A percentile compares a stretch with the other conserved stretches of the same genome.
These are phyloP conservation scores for Charina bottae DNA, from an alignment of 2,113 vertebrate species.

Conservation along the genomic window DNA sequence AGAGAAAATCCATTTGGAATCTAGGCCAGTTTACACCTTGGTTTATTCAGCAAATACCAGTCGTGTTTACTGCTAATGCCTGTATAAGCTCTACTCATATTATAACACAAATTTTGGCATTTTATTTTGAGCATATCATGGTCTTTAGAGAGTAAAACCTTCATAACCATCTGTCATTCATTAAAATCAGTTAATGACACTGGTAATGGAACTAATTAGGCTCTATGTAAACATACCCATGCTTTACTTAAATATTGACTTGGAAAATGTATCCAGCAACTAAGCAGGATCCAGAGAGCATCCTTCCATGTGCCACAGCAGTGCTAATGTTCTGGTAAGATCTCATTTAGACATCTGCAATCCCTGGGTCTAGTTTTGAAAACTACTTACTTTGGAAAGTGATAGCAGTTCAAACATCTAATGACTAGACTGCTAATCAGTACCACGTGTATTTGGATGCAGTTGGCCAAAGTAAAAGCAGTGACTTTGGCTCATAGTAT, in stretches of 20 bases:
- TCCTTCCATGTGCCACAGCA: neutral
- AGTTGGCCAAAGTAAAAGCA: neutral
- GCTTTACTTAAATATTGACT: neutral
- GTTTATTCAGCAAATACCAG: neutral
- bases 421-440: neutral
- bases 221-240: conserved; percentile 56
- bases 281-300: neutral
- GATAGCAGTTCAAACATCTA: too few relatives aligned
- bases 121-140: neutral
- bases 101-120: neutral
- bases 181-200: conserved; percentile 68
- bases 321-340: neutral
- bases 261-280: too few relatives aligned
- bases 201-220: conserved; percentile 68
- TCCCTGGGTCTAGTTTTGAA: neutral
- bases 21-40: neutral
- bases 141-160: conserved; percentile 56
- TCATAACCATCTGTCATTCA: conserved; percentile 65
- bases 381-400: too few relatives aligned
- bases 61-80: neutral
- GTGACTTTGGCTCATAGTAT: too few relatives aligned
- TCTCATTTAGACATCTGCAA: neutral
- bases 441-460: neutral
- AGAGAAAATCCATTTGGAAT: neutral
- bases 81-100: neutral